These are phyloP conservation scores for Sakesphorus luctuosus DNA, from an alignment of 2,113 vertebrate genomes.

Conservation along the genomic window DNA sequence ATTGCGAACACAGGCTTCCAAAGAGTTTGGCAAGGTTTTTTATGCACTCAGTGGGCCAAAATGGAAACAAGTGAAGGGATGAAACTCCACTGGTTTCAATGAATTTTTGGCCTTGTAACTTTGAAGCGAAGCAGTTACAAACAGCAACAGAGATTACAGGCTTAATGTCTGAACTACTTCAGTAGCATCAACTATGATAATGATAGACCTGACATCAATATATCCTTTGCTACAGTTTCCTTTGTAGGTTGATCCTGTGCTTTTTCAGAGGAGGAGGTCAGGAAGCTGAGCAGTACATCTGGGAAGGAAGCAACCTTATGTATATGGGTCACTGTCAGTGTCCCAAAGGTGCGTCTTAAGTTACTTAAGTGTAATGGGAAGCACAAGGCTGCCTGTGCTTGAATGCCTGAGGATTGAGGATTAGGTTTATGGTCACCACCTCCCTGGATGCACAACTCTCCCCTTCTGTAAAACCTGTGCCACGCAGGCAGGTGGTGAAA, in stretches of 20 bases:
- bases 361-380: neutral
- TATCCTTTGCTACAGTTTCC: neutral
- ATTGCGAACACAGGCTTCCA: neutral
- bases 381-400: neutral
- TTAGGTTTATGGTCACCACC: neutral
- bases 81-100: neutral
- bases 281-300: slow-evolving; percentile 34
- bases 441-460: neutral
- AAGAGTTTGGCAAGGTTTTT: neutral
- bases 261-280: slow-evolving; percentile 22
- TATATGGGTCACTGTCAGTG: neutral
- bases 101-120: slow-evolving; percentile 42
- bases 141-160: slow-evolving; percentile 34
- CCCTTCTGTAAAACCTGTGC: neutral
- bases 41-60: neutral
- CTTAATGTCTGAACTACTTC: slow-evolving; percentile 32
- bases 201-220: neutral
- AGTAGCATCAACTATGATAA: slow-evolving; percentile 17
- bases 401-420: neutral
- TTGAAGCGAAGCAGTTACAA: slow-evolving; percentile 22
- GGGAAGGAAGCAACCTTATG: neutral
- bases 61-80: neutral
- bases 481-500: neutral
- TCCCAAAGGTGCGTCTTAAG: slow-evolving; percentile 18
- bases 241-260: slow-evolving; percentile 28